Conservation (phyloP, 2,888 invertebrate species). For the Drosophila paracracens region DNA sequence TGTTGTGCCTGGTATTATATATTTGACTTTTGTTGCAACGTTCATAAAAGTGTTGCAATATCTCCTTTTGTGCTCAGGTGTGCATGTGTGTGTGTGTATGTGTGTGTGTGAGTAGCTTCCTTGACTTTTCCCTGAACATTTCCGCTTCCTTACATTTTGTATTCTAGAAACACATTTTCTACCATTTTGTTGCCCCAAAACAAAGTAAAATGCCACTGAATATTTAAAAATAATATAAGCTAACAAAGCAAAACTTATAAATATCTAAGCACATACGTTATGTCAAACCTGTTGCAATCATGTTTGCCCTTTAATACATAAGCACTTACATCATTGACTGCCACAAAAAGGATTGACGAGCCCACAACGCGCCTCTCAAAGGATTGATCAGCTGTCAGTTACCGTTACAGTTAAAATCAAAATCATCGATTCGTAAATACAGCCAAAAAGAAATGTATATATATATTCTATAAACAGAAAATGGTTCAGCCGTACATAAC, state of each 20-base stretch:
- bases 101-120: slow-evolving; percentile 64
- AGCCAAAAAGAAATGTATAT: neutral
- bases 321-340: slow-evolving; percentile 3
- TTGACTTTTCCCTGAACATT: slow-evolving; percentile 65
- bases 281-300: slow-evolving; percentile 36
- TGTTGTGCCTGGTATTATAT: slow-evolving; percentile 65
- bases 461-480: neutral
- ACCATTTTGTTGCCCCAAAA: slow-evolving; percentile 23
- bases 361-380: slow-evolving; percentile 1
- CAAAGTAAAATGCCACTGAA: slow-evolving; percentile 6
- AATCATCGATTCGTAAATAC: neutral
- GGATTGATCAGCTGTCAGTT: slow-evolving; percentile 13
- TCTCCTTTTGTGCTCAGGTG: slow-evolving; percentile 24
- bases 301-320: neutral
- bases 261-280: slow-evolving; percentile 17
- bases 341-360: neutral
- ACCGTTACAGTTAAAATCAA: neutral
- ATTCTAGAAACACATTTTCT: slow-evolving; percentile 42
- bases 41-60: slow-evolving; percentile 61
- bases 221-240: neutral
- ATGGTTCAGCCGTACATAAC: neutral
- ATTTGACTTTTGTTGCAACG: slow-evolving; percentile 58
- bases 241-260: neutral
- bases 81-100: slow-evolving; percentile 18
- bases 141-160: slow-evolving; percentile 71